These are phyloP conservation scores for Akabosia matsudoensis DNA, from an alignment of 1,140 invertebrate genomes.

Conservation along the genomic window DNA sequence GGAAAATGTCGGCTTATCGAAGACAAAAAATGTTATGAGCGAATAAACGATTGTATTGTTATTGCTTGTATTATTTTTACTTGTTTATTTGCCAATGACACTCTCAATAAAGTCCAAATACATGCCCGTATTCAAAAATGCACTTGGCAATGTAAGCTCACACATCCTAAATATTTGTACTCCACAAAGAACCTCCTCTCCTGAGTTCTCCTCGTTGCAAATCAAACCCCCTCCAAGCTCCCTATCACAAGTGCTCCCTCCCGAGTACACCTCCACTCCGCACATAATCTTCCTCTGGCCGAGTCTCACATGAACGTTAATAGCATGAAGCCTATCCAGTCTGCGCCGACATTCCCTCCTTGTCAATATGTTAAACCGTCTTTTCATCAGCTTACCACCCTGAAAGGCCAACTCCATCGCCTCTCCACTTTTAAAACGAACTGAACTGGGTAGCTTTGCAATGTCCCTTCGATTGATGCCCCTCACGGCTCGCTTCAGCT, in stretches of 20 bases:
- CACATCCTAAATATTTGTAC: conserved; percentile 2
- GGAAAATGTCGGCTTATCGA: too few species aligned
- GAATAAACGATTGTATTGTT: too few species aligned
- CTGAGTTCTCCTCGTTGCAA: neutral
- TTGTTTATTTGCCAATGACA: too few species aligned
- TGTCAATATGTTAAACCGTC: neutral
- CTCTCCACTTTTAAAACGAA: neutral
- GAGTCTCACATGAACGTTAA: neutral
- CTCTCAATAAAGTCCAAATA: too few species aligned
- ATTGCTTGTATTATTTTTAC: too few species aligned
- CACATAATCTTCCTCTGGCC: neutral
- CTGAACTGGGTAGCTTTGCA: neutral
- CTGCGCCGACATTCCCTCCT: neutral
- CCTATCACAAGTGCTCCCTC: neutral
- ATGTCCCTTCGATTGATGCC: neutral
- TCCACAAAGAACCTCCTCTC: neutral
- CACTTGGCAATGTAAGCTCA: too few species aligned
- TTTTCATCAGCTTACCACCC: neutral
- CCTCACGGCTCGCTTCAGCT: neutral
- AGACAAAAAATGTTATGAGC: too few species aligned
- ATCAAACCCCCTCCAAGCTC: neutral
- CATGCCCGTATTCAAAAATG: too few species aligned
- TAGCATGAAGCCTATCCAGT: neutral
- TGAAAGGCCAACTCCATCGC: neutral
- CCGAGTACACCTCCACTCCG: neutral